Evolutionary conservation across 2,113 vertebrate genomes (phyloP), one percentile per base, ranked within the genome.

Genomic region (Onychostruthus taczanowskii): DNA sequence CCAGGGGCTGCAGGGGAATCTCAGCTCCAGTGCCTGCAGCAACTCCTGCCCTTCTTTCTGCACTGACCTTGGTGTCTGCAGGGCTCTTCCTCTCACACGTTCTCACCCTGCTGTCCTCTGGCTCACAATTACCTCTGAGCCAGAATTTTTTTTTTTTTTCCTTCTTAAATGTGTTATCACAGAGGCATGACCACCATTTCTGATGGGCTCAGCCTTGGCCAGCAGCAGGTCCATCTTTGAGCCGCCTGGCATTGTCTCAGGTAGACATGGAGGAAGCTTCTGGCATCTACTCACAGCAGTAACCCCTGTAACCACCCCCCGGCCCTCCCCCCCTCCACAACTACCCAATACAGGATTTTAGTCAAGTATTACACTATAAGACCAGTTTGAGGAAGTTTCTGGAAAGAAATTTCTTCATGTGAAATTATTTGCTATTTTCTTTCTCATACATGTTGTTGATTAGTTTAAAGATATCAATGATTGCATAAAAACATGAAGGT

Each of bases 71-170:
- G 46, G 5, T 12, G 55, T 3, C 5, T 50, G 31, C 37, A 43
- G 37, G 2, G 37, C 24, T 62, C 16, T 0, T 83, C 26, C 31
- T 43, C 26, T 13, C 44, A 50, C 7, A 2, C 2, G 0, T 52
- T 5, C 24, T 61, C 67, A 30, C 10, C 55, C 37, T 0, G 0
- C 56, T 31, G 20, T 31, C 24, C 16, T 50, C 46, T 61, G 31
- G 20, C 31, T n/a, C 31, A 20, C 13, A 30, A 10, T 26, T 62
- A 16, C 19, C 28, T 4, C 12, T 50, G 44, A 43, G 7, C 2
- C 44, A 70, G 15, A 24, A 3, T 9, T 12, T 24, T 23, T 47
- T 50, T 20, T 30, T 30, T 20, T 30, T 17, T 28, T 6, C 8
- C 8, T 68, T 11, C 44, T 49, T 41, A 23, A 41, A 59, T 82